phyloP scores from a whole-genome alignment of 2,888 invertebrate species.

The Phrixothrix hirtus region DNA sequence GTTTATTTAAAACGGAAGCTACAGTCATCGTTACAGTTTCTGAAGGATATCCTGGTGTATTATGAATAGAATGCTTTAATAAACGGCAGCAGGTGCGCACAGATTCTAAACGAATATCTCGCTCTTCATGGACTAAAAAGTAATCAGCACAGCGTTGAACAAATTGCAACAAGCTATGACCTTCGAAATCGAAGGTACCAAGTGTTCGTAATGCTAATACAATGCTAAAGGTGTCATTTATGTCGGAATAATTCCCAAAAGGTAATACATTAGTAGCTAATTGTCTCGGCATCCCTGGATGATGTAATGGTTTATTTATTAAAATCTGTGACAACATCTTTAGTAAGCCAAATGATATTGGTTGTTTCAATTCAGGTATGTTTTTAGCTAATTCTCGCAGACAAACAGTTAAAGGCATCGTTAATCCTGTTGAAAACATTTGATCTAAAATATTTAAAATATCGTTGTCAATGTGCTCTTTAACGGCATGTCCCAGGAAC shows the following conservation, averaged over 20 bases:
- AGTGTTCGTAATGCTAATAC: slow-evolving; percentile 91
- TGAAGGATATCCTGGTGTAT: slow-evolving; percentile 66
- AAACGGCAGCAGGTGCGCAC: slow-evolving; percentile 92
- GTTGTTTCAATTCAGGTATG: slow-evolving; percentile 83
- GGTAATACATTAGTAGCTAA: slow-evolving; percentile 57
- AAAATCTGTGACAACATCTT: slow-evolving; percentile 89
- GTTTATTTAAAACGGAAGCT: slow-evolving; percentile 86
- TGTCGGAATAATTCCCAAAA: slow-evolving; percentile 59
- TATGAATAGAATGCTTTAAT: slow-evolving; percentile 77
- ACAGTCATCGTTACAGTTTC: slow-evolving; percentile 87
- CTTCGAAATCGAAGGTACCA: slow-evolving; percentile 80
- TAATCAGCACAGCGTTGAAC: slow-evolving; percentile 91
- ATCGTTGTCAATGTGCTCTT: slow-evolving; percentile 74
- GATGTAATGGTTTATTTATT: slow-evolving; percentile 82
- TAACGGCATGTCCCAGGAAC: slow-evolving; percentile 82
- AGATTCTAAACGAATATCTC: slow-evolving; percentile 90
- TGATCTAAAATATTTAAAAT: slow-evolving; percentile 85
- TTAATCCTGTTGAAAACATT: slow-evolving; percentile 91
- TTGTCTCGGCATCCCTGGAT: slow-evolving; percentile 77
- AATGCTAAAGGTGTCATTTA: slow-evolving; percentile 76
- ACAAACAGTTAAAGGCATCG: slow-evolving; percentile 87
- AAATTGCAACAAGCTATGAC: slow-evolving; percentile 88
- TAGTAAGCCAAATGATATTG: slow-evolving; percentile 90
- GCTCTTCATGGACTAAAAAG: slow-evolving; percentile 87
- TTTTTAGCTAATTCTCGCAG: slow-evolving; percentile 86